Conservation (phyloP, 2,113 vertebrate species). For the Ochotona princeps region DNA sequence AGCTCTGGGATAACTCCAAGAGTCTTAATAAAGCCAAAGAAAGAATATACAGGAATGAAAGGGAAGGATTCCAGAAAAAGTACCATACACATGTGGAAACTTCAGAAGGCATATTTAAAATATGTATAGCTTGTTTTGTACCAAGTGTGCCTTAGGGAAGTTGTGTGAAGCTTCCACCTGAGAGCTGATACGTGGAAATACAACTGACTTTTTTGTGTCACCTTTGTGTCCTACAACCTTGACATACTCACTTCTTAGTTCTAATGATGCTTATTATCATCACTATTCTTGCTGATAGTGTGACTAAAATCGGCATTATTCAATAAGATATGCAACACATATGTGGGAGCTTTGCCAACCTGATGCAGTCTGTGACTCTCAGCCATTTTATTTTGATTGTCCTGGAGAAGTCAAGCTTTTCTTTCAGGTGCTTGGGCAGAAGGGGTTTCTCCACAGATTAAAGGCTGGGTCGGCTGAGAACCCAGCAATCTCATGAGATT, state of each 20-base stretch:
- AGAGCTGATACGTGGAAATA: slow-evolving; percentile 1
- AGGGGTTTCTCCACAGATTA: not conserved
- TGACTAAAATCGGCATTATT: slow-evolving; percentile 51
- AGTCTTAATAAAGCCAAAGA: not conserved
- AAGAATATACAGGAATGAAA: not conserved
- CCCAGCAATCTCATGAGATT: slow-evolving; percentile 40
- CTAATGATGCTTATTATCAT: not conserved
- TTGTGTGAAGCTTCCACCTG: not conserved
- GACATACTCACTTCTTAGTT: not conserved
- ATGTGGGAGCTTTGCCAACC: slow-evolving; percentile 3
- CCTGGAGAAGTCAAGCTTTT: not conserved
- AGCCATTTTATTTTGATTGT: not conserved
- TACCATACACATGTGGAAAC: not conserved
- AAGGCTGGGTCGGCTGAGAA: not conserved
- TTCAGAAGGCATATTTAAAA: not conserved
- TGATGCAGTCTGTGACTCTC: not conserved
- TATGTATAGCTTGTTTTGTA: not conserved
- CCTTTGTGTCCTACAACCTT: not conserved
- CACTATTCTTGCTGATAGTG: not conserved
- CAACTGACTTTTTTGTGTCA: not conserved
- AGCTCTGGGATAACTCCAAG: not conserved
- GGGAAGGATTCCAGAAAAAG: not conserved
- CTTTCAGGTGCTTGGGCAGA: not conserved
- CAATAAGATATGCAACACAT: slow-evolving; percentile 3
- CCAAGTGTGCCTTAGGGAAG: not conserved